Base-by-base conservation (phyloP, 2,113 vertebrate species). In the Fregata magnificens region DNA sequence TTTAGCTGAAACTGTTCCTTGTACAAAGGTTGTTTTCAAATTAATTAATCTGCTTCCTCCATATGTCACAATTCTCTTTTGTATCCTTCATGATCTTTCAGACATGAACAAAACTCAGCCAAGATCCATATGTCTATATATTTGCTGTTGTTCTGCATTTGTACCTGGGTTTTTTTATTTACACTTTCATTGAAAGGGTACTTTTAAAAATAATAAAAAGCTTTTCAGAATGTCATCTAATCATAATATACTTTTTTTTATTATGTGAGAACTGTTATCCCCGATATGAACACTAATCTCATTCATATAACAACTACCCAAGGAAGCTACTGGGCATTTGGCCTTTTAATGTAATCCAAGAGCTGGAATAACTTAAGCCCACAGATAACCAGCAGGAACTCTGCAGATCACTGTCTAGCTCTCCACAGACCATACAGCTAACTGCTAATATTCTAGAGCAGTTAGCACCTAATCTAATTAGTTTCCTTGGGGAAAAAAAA, bases 31-130 rank as follows among this genome's bases (percentile, higher is more conserved):
- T 97, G 94, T 85, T 96, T 95, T 95, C 78, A 87, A 86, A 97
- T 97, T 97, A 97, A 97, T 95, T 97, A 97, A 95, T 96, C 89
- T 93, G 89, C 86, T 96, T 95, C 94, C 94, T 93, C 96, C 94
- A 93, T 96, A 95, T 94, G 86, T 85, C 93, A 96, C 82, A 93
- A 90, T 94, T 95, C 88, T 89, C 88, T 93, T 97, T 87, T 92
- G 84, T 95, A 95, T 95, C 73, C 78, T 84, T 91, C 70, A 62
- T 85, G 94, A 86, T 95, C 91, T 93, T 95, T 96, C 84, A 96
- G 86, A 97, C 89, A 86, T 0, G 55, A 95, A 86, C 81, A 90
- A 95, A 96, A 97, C 66, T 95, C 77, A 89, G 73, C 70, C 50
- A 15, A 66, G 62, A 95, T 93, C 95, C 92, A 77, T 95, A 95